phyloP scores from a whole-genome alignment of 2,797 vertebrate species.

The Austrolebias charrua region DNA sequence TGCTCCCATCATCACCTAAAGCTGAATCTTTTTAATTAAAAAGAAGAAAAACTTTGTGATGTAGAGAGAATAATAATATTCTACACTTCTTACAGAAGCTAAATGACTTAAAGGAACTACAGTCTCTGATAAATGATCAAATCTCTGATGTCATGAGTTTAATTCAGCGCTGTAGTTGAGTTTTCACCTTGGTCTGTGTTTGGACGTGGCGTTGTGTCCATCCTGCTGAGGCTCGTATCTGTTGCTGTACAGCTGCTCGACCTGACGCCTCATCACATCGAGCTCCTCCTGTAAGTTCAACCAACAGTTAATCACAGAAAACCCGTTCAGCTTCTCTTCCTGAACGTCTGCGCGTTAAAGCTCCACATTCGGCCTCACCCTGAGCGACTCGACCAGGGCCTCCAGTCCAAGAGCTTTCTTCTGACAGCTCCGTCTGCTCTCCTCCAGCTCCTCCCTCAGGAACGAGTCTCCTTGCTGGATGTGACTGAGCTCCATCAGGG shows the following conservation, averaged over 20 bases:
- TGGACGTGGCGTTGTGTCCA: slow-evolving; percentile 42
- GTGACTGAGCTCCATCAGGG: slow-evolving; percentile 77
- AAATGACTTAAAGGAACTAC: too few relatives aligned
- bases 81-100: too few relatives aligned
- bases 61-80: too few relatives aligned
- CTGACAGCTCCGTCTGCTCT: slow-evolving; percentile 75
- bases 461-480: slow-evolving; percentile 80
- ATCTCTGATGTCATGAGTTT: too few relatives aligned
- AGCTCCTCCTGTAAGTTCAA: slow-evolving; percentile 75
- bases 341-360: too few relatives aligned
- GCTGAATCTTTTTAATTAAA: too few relatives aligned
- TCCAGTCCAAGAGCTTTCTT: slow-evolving; percentile 77
- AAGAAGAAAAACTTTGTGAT: too few relatives aligned
- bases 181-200: slow-evolving; percentile 57
- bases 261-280: slow-evolving; percentile 71
- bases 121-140: too few relatives aligned
- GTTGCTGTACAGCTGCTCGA: slow-evolving; percentile 69
- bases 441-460: slow-evolving; percentile 78
- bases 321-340: not conserved
- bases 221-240: too few relatives aligned
- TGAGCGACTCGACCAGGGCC: slow-evolving; percentile 74
- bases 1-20: too few relatives aligned
- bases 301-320: accelerated
- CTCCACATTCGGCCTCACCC: slow-evolving; percentile 64
- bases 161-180: not conserved